Evolutionary conservation across 2,797 vertebrate genomes (phyloP), one percentile per base, ranked within the genome.

Genomic region (Enteromius argenteus): DNA sequence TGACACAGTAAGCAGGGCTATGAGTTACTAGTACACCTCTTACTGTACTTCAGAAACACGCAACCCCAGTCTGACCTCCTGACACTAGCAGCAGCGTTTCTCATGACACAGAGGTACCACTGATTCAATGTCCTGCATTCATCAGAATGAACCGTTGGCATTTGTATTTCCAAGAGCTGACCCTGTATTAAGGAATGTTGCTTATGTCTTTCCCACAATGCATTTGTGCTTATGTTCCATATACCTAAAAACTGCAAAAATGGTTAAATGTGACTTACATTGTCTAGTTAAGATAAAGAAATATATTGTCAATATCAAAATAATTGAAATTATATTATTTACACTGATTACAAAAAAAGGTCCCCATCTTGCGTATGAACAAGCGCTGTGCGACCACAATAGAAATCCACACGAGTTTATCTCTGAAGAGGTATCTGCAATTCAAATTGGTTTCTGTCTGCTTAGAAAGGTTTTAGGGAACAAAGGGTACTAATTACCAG

Each of bases 241-340:
- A 75, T 60, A 42, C 80, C 83, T 83, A 90, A 82, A 89, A 88
- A 89, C 90, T 84, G 84, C 77, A 69, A 87, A 79, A 89, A 84
- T 80, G 53, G 74, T 79, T 71, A 86, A 80, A 77, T 88, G 82
- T 78, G 75, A 85, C 89, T 86, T 89, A 89, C 88, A 83, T 90
- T 90, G 30, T 91, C 76, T 86, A 91, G 88, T 89, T 91, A 92
- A 88, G 90, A 92, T 93, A 95, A 94, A 94, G 90, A 95, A 95
- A 95, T 95, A 95, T 93, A 93, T 92, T 92, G 92, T 94, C 88
- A 91, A 92, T 95, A 95, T 94, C 93, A 95, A 95, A 96, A 95
- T 95, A 95, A 96, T 94, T 94, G 79, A 92, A 95, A 93, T 93
- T 90, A 93, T 94, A 94, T 94, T 95, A 95, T 95, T 93, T 95